phyloP scores from a whole-genome alignment of 2,888 invertebrate species.

The Entomobrya multifasciata region DNA sequence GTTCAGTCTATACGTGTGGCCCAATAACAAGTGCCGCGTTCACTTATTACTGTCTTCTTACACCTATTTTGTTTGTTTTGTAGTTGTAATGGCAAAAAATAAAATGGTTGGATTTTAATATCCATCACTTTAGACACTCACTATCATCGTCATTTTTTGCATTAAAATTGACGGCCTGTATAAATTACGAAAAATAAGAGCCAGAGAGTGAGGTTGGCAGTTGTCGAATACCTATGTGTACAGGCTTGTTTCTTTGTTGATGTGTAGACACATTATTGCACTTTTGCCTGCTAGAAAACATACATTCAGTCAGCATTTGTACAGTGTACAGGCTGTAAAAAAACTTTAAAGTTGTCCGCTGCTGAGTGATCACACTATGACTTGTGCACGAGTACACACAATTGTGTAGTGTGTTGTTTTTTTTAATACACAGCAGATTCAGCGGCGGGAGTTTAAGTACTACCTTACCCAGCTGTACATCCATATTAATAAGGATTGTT shows the following conservation, averaged over 20 bases:
- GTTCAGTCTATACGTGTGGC: too few relatives aligned
- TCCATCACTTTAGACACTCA: conserved; percentile 4
- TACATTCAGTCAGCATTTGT: neutral
- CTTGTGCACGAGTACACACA: too few relatives aligned
- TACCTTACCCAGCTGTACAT: neutral
- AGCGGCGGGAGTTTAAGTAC: too few relatives aligned
- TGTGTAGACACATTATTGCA: neutral
- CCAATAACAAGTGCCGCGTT: too few relatives aligned
- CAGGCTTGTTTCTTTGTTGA: too few relatives aligned
- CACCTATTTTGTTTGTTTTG: conserved; percentile 52
- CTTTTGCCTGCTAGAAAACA: neutral
- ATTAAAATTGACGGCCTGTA: conserved; percentile 23
- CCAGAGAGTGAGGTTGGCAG: neutral
- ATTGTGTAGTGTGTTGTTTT: too few relatives aligned
- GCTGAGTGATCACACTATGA: too few relatives aligned
- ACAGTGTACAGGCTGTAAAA: neutral
- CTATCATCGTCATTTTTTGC: neutral
- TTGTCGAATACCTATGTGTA: neutral
- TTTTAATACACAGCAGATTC: too few relatives aligned
- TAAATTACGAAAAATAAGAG: conserved; percentile 32
- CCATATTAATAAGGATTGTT: conserved; percentile 40
- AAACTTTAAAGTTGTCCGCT: too few relatives aligned
- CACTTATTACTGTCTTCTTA: too few relatives aligned
- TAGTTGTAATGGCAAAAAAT: conserved; percentile 37
- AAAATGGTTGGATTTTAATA: conserved; percentile 21